Base-by-base conservation (phyloP, 2,888 invertebrate genomes). In the Drosophila dives region DNA sequence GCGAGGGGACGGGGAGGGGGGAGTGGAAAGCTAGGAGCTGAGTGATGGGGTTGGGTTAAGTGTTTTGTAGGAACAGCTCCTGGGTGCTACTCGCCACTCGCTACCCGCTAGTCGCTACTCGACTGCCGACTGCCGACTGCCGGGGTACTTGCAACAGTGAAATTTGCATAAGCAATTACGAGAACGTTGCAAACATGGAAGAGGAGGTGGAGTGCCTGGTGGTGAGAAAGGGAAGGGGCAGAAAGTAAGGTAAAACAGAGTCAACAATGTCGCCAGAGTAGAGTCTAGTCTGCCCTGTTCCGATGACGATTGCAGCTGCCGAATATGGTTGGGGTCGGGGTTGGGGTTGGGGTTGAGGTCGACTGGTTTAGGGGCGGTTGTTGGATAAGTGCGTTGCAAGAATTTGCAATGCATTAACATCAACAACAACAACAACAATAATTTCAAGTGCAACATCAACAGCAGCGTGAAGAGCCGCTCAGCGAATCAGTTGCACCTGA, bases 101-200 rank as follows among this genome's bases (percentile, higher is more conserved):
- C 23, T 20, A 11, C 20, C 20, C 20, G 20, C 42, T 12, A 20
- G 20, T 45, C 20, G 45, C 45, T 23, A 26, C 58, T 26, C 67
- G 7, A 23, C 32, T 29, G 34, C 34, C 20, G 38, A 42, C 55
- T 54, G 34, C 32, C 5, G 54, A 29, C 59, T 55, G 40, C 38
- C 58, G 32, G 64, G 38, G 45, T 63, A 78, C 75, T 71, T 66
- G 80, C 64, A 79, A 50, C 88, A 79, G 77, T 67, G 59, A 86
- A 86, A 89, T 86, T 86, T 89, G 89, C 89, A 86, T 89, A 86
- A 86, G 89, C 89, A 86, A 86, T 86, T 86, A 89, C 89, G 75
- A 77, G 72, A 78, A 69, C 80, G 54, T 51, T 75, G 73, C 75
- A 71, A 69, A 70, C 66, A 45, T 56, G 63, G 64, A 70, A 36